These are phyloP conservation scores for Solenopsis invicta DNA, from an alignment of 1,140 invertebrate species.

Conservation along the genomic window DNA sequence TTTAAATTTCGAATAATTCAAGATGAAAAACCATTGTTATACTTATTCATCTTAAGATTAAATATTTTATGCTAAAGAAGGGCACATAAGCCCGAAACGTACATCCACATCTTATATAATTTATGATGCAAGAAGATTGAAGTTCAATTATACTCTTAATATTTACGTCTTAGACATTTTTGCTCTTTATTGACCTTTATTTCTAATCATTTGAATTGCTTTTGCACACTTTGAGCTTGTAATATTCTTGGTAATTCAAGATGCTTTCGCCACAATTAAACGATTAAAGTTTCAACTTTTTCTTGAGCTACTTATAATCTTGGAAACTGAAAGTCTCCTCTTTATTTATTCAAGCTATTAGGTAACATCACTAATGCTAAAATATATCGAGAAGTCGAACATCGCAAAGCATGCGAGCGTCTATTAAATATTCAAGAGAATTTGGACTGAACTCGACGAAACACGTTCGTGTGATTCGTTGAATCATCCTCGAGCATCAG, in stretches of 20 bases:
- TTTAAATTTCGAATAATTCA: background rate
- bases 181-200: too few relatives aligned
- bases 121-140: too few relatives aligned
- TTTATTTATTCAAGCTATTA: conserved; percentile 3
- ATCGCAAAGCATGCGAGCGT: background rate
- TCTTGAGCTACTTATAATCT: background rate
- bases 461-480: conserved; percentile 3
- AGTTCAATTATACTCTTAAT: too few relatives aligned
- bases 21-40: background rate
- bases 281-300: background rate
- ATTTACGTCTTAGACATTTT: too few relatives aligned
- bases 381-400: background rate
- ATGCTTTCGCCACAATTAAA: background rate
- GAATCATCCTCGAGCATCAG: background rate
- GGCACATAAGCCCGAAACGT: too few relatives aligned
- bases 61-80: too few relatives aligned
- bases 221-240: too few relatives aligned
- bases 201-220: too few relatives aligned
- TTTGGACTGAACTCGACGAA: background rate
- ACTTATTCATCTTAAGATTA: too few relatives aligned
- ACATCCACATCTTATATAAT: too few relatives aligned
- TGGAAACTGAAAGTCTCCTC: background rate
- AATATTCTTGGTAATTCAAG: background rate
- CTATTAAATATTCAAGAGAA: background rate
- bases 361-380: background rate